phyloP scores from a whole-genome alignment of 2,113 vertebrate genomes.

The Alethe diademata region DNA sequence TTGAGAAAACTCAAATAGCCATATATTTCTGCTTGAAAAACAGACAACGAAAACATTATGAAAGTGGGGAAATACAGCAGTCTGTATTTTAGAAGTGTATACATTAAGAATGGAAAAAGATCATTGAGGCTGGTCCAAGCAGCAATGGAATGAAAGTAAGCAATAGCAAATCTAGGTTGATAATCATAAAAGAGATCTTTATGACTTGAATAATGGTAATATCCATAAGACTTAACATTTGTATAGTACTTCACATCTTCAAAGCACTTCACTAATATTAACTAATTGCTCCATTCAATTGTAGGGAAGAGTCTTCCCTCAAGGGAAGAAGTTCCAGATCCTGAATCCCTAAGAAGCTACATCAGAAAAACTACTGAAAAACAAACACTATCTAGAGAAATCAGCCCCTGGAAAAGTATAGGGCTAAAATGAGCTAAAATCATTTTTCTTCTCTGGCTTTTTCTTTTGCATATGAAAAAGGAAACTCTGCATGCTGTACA shows the following conservation, averaged over 20 bases:
- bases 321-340: slow-evolving; percentile 10
- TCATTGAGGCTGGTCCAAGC: not conserved
- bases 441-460: not conserved
- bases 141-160: slow-evolving; percentile 22
- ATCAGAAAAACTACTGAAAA: slow-evolving; percentile 37
- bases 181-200: slow-evolving; percentile 46
- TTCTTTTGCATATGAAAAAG: not conserved
- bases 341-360: slow-evolving; percentile 30
- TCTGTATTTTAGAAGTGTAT: not conserved
- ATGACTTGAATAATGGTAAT: slow-evolving; percentile 28
- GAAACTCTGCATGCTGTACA: not conserved
- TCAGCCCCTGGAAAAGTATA: slow-evolving; percentile 20
- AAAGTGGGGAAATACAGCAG: not conserved
- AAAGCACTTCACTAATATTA: slow-evolving; percentile 50
- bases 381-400: slow-evolving; percentile 23
- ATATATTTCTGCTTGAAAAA: not conserved
- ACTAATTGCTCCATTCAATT: slow-evolving; percentile 54
- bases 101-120: not conserved
- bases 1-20: slow-evolving; percentile 2
- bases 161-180: slow-evolving; percentile 22
- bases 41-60: not conserved
- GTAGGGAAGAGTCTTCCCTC: slow-evolving; percentile 9
- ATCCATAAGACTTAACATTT: slow-evolving; percentile 53
- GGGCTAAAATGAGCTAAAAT: not conserved
- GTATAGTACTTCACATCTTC: slow-evolving; percentile 49